A percentile compares a stretch with the other conserved stretches of the same genome.
Conservation (phyloP, 2,888 invertebrate genomes). For the Aspidapion aeneum region DNA sequence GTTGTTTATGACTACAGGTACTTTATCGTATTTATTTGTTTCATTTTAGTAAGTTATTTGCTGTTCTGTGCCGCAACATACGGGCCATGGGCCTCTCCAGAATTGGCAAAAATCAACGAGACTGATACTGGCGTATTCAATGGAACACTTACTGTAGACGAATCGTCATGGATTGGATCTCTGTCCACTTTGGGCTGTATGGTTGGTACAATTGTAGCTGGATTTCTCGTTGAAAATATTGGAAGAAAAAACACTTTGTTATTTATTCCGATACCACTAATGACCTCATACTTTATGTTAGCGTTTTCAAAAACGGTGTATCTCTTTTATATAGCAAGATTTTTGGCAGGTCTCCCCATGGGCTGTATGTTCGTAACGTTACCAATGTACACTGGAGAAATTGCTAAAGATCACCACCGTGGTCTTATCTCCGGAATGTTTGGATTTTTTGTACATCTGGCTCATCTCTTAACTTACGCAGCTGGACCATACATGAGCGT, state of each 20-base stretch:
- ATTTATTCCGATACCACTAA: conserved; percentile 55
- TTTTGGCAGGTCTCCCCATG: conserved; percentile 61
- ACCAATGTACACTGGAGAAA: conserved; percentile 87
- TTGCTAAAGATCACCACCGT: conserved; percentile 74
- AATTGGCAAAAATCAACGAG: conserved; percentile 22
- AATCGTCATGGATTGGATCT: conserved; percentile 50
- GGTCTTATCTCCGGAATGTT: conserved; percentile 81
- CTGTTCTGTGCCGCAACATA: background rate
- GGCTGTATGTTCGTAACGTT: conserved; percentile 69
- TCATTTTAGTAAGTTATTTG: background rate
- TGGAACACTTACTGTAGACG: conserved; percentile 26
- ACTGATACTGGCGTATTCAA: conserved; percentile 42
- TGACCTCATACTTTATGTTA: conserved; percentile 69
- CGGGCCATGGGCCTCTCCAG: conserved; percentile 42
- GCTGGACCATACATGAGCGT: conserved; percentile 72
- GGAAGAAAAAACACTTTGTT: conserved; percentile 67
- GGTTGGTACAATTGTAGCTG: conserved; percentile 63
- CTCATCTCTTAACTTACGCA: conserved; percentile 65
- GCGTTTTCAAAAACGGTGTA: conserved; percentile 52
- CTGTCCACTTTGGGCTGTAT: conserved; percentile 45
- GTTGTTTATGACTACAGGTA: too few relatives aligned
- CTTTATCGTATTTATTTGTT: too few relatives aligned
- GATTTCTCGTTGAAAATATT: conserved; percentile 59
- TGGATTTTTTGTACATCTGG: conserved; percentile 67
- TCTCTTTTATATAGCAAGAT: conserved; percentile 56